Base-by-base conservation (phyloP, 2,113 vertebrate genomes). In the Collichthys lucidus region DNA sequence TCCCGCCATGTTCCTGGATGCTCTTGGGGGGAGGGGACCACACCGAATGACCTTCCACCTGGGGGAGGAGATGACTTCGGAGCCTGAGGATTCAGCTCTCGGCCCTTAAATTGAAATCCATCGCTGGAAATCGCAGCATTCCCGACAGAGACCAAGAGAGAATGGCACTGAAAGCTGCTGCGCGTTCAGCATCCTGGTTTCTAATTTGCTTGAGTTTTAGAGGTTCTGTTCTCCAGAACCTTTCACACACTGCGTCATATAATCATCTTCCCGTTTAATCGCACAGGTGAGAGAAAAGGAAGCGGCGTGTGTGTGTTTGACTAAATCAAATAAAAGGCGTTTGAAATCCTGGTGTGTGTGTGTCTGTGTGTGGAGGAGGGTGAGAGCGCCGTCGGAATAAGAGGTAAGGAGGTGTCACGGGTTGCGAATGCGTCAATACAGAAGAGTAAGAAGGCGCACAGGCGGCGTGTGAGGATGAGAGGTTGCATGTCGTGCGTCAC, bases 41-140 rank as follows among this genome's bases (percentile, higher is more conserved):
- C 61, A 29, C 29, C 20, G 4, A 4, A 52, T 0, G 47, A 73
- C 61, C 77, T 47, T 77, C 35, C 35, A 42, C 57, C 80, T 65
- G 53, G 29, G 44, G 44, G 62, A 64, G 53, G 44, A 66, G 52
- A 79, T 16, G 76, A 71, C 79, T 77, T 77, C 77, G 20, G 67
- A 64, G 44, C 17, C 46, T 2, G 20, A 70, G 61, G 47, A 76
- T 73, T 61, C 42, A 22, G 47, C 2, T 4, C 57, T 9, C 6
- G 3, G 46, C 46, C 46, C 26, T 44, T 55, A 61, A 42, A 76
- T 81, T 56, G 26, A 67, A 62, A 61, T 83, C 20, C 65, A 24
- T 53, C 0, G 0, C 15, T 70, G 24, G 19, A 63, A 61, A 69
- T 70, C 22, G 15, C 9, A 4, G 22, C 8, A 29, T 53, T 78